Evolutionary conservation across 2,888 invertebrate species (phyloP), one percentile per base, ranked within the genome.

Genomic region (Seira sanloemensis): DNA sequence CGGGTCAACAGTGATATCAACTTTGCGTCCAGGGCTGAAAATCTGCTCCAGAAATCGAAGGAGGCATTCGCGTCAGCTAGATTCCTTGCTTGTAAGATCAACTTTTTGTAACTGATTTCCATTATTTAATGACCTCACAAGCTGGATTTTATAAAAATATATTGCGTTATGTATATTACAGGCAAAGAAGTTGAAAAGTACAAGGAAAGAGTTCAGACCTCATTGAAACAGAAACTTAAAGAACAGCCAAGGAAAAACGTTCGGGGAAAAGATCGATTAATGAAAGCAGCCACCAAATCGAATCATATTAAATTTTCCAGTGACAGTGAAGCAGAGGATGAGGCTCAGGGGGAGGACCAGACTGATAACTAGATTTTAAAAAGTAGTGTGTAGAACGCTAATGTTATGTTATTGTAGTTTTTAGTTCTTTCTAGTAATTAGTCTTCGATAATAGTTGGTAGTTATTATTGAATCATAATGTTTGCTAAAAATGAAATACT

Each of bases 111-210:
- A n/a, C n/a, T n/a, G n/a, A n/a, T n/a, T n/a, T n/a, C n/a, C n/a
- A n/a, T n/a, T n/a, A n/a, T n/a, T n/a, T n/a, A n/a, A n/a, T n/a
- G n/a, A n/a, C n/a, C n/a, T n/a, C n/a, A n/a, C n/a, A n/a, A n/a
- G n/a, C n/a, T n/a, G n/a, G n/a, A n/a, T n/a, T n/a, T n/a, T n/a
- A n/a, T n/a, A n/a, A n/a, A n/a, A 66, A 66, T 9, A n/a, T 18
- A 69, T 27, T 27, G 18, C 26, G 37, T 26, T 37, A 19, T 69
- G 16, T 37, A 2, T 66, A 37, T 68, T 78, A 89, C 91, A 87
- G 95, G 94, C 0, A 93, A 94, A 0, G 95, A 95, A 86, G 97
- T 97, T 90, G 92, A 93, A 50, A 91, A 92, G 23, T 97, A 98
- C 91, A 97, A 97, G 97, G 91, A 94, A 19, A 95, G 95, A 90